Percentiles rank a stretch among this genome's conserved stretches.
These are phyloP conservation scores for Tiliacea citrago DNA, from an alignment of 2,888 invertebrate genomes.

Conservation along the genomic window DNA sequence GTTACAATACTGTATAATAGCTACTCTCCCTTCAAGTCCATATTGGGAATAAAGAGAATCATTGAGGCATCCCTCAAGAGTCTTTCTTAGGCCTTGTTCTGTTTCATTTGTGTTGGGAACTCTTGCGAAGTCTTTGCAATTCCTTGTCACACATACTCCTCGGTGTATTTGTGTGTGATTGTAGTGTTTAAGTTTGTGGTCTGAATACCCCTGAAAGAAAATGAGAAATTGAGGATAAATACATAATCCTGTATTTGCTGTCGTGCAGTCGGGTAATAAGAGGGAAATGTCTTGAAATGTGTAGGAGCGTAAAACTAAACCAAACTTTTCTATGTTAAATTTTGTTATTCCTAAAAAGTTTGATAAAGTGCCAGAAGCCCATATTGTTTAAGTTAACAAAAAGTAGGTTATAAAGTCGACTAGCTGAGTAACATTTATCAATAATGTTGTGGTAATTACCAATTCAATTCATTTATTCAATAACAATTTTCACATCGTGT, in stretches of 20 bases:
- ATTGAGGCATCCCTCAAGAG: conserved; percentile 83
- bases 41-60: conserved; percentile 77
- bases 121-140: conserved; percentile 73
- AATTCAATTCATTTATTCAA: no score
- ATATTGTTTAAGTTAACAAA: not conserved
- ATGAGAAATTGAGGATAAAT: not conserved
- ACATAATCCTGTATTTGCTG: no score
- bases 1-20: conserved; percentile 79
- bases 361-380: no score
- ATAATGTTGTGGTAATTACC: not conserved
- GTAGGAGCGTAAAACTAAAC: no score
- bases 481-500: no score
- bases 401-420: not conserved
- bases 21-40: conserved; percentile 75
- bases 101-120: conserved; percentile 53
- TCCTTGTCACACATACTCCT: conserved; percentile 80
- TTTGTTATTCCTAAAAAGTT: no score
- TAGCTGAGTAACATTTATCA: no score
- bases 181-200: conserved; percentile 80
- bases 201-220: conserved; percentile 81
- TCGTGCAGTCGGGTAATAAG: not conserved
- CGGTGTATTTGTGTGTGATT: conserved; percentile 85
- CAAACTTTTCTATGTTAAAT: no score
- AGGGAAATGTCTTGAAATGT: not conserved
- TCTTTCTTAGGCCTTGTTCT: conserved; percentile 67